A percentile compares a stretch with the other conserved stretches of the same genome.
Conservation (phyloP, 2,797 vertebrate genomes). For the Cuculus canorus region DNA sequence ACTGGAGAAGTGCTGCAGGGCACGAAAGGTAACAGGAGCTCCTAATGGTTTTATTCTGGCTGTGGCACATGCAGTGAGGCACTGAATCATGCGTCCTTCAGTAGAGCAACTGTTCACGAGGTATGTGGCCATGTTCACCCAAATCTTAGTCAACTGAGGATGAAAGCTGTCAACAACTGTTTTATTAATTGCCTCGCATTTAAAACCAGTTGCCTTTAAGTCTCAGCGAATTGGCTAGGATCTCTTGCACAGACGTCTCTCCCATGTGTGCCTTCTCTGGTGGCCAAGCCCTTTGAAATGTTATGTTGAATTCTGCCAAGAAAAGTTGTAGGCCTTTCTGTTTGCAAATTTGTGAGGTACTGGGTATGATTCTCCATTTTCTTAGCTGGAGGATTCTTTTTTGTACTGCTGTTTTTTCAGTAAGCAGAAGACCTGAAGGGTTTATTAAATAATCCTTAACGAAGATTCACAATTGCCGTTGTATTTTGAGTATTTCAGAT, state of each 20-base stretch:
- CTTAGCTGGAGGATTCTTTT: background rate
- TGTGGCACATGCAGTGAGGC: accelerated
- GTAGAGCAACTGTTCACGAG: background rate
- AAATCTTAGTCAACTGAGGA: background rate
- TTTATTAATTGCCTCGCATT: background rate
- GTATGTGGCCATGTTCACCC: accelerated
- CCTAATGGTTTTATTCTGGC: background rate
- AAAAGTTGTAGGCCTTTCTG: background rate
- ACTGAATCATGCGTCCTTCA: background rate
- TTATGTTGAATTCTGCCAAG: background rate
- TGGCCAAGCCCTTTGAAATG: background rate
- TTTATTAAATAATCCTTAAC: background rate
- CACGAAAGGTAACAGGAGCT: background rate
- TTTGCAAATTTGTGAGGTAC: background rate
- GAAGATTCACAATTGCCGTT: background rate
- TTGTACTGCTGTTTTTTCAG: background rate
- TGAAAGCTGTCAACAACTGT: background rate
- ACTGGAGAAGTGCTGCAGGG: background rate
- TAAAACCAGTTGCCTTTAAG: background rate
- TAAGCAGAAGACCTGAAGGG: background rate
- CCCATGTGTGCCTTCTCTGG: background rate
- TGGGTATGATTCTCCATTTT: background rate
- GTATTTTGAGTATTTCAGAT: background rate
- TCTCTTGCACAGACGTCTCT: background rate
- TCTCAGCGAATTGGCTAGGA: background rate